These are phyloP conservation scores for Drosophila ercepeae DNA, from an alignment of 1,140 invertebrate genomes.

Conservation along the genomic window DNA sequence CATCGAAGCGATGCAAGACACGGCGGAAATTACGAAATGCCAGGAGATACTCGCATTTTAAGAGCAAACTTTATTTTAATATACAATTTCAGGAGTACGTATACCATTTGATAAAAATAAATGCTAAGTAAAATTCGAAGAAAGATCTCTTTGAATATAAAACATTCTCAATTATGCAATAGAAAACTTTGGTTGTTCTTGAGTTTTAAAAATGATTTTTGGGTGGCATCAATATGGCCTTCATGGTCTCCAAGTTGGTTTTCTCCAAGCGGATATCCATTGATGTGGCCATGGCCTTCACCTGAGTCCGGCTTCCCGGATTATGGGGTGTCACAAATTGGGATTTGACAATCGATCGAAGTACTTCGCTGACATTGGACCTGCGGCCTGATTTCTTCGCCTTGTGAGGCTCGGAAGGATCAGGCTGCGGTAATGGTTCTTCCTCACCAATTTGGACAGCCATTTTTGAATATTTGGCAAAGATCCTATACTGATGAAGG, in stretches of 20 bases:
- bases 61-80: not conserved
- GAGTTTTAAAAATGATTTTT: not conserved
- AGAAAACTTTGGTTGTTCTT: no score
- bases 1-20: conserved; percentile 21
- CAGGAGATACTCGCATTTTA: not conserved
- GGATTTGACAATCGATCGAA: conserved; percentile 40
- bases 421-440: not conserved
- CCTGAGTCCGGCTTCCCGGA: not conserved
- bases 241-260: conserved; percentile 7
- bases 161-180: not conserved
- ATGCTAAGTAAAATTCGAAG: no score
- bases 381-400: not conserved
- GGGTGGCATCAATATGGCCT: not conserved
- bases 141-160: no score
- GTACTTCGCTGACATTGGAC: conserved; percentile 5
- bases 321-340: not conserved
- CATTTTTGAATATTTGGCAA: conserved; percentile 41
- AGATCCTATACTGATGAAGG: conserved; percentile 34
- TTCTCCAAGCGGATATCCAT: conserved; percentile 16
- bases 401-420: not conserved
- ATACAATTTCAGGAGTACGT: no score
- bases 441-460: not conserved
- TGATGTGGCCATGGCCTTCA: conserved; percentile 11
- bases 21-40: conserved; percentile 19
- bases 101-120: no score